Base-by-base conservation (phyloP, 2,888 invertebrate genomes). In the Aromia moschata region DNA sequence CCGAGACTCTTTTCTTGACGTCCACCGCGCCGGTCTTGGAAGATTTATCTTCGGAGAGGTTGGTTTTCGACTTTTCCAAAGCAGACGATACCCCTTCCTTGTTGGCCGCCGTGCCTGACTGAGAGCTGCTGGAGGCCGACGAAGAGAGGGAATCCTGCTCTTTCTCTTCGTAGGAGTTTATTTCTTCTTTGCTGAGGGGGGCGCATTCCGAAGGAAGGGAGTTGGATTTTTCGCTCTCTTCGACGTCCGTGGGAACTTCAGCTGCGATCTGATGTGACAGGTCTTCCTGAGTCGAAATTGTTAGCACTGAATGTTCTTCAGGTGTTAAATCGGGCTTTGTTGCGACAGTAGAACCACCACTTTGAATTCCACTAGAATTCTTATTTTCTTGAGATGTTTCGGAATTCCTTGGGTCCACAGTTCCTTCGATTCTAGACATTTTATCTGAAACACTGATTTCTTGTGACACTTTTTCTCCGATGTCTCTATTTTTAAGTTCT, bases 1-100 rank as follows among this genome's bases (percentile, higher is more conserved):
- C 78, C 0, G 75, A 77, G 12, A 79, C 78, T 17, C 79, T 63
- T 58, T 79, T 78, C 54, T 78, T 78, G 1, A 79, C 76, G 61
- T 78, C 74, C 11, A 67, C 57, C 2, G 56, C 40, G 9, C 37
- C 52, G 7, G 17, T 62, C 49, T 51, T 65, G 3, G 65, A 44
- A 0, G 61, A 63, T 11, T 62, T 63, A 11, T 62, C 60, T 31
- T 64, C 66, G 12, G 53, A 45, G 40, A 12, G 18, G 41, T 47
- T 49, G 15, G 49, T 54, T 12, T 20, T 31, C 11, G 17, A 18
- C 38, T 49, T 55, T 14, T 63, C 60, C 15, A 12, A 18, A 10
- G 11, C 10, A 2, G 31, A 38, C n/a, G 12, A 41, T 4, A 45
- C 53, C n/a, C n/a, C n/a, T n/a, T n/a, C n/a, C n/a, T n/a, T n/a